Conservation (phyloP, 2,797 vertebrate species). For the Pangasius sanitwongsei region DNA sequence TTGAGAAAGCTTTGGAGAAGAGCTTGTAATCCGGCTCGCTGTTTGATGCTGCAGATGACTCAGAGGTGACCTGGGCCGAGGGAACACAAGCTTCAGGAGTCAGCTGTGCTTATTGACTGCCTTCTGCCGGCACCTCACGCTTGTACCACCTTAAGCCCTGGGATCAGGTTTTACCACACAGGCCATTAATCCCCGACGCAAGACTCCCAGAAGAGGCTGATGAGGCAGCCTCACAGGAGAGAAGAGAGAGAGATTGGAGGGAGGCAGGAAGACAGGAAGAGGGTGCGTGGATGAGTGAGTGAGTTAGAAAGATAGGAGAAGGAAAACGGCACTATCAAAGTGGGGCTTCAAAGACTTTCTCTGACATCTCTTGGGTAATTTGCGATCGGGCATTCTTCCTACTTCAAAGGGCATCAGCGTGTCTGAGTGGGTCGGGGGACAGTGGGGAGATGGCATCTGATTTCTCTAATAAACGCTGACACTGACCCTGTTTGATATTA, state of each 20-base stretch:
- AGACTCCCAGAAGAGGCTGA: conserved; percentile 36
- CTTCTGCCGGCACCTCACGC: conserved; percentile 19
- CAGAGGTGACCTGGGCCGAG: conserved; percentile 37
- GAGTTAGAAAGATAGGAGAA: conserved; percentile 59
- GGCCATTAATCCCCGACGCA: conserved; percentile 38
- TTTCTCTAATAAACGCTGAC: conserved; percentile 90
- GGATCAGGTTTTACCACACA: conserved; percentile 46
- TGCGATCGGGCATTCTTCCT: conserved; percentile 81
- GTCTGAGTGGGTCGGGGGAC: conserved; percentile 66
- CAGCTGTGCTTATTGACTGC: conserved; percentile 36
- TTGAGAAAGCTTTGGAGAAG: conserved; percentile 20
- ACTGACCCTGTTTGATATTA: conserved; percentile 86
- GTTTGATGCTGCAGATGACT: conserved; percentile 39
- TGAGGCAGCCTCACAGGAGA: conserved; percentile 17
- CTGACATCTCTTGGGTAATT: conserved; percentile 85
- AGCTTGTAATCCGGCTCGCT: conserved; percentile 23
- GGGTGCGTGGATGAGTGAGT: background rate
- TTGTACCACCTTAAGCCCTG: conserved; percentile 30
- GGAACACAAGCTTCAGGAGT: conserved; percentile 15
- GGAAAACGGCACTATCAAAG: conserved; percentile 83
- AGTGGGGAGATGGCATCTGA: conserved; percentile 77
- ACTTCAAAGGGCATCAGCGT: conserved; percentile 84
- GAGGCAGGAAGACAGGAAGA: conserved; percentile 18
- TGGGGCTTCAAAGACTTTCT: conserved; percentile 85
- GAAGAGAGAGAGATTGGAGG: conserved; percentile 2